These are phyloP conservation scores for Panorpa germanica DNA, from an alignment of 2,888 invertebrate genomes.

Conservation along the genomic window DNA sequence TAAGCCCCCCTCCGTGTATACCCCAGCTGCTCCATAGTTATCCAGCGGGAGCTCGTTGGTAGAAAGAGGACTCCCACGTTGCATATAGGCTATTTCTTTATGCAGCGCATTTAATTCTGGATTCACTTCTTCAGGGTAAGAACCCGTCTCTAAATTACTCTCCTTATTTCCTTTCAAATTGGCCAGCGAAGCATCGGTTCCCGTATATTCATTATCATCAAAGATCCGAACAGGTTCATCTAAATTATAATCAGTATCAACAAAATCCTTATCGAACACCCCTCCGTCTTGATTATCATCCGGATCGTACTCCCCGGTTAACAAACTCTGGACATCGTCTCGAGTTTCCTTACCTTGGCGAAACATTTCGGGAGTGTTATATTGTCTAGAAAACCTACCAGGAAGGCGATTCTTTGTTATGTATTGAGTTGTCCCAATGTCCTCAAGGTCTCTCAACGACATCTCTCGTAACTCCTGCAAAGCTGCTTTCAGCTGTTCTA, in stretches of 20 bases:
- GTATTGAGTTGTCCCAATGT: slow-evolving; percentile 12
- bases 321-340: slow-evolving; percentile 17
- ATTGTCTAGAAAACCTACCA: slow-evolving; percentile 17
- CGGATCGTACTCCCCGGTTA: too few species aligned
- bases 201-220: slow-evolving; percentile 27
- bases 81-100: too few species aligned
- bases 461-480: slow-evolving; percentile 11
- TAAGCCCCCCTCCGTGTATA: slow-evolving; percentile 42
- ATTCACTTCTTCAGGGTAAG: too few species aligned
- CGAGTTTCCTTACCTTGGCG: slow-evolving; percentile 19
- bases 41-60: slow-evolving; percentile 10
- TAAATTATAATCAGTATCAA: slow-evolving; percentile 34
- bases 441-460: slow-evolving; percentile 10
- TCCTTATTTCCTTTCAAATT: neutral
- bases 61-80: too few species aligned
- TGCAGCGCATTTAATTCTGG: too few species aligned
- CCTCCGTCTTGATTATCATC: slow-evolving; percentile 17
- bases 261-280: too few species aligned
- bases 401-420: slow-evolving; percentile 12
- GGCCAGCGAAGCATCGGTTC: slow-evolving; percentile 17
- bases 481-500: slow-evolving; percentile 10
- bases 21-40: slow-evolving; percentile 17
- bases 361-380: slow-evolving; percentile 22
- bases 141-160: too few species aligned
- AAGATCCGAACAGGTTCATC: slow-evolving; percentile 26